These are phyloP conservation scores for Clanis bilineata DNA, from an alignment of 2,888 invertebrate genomes.

Conservation along the genomic window DNA sequence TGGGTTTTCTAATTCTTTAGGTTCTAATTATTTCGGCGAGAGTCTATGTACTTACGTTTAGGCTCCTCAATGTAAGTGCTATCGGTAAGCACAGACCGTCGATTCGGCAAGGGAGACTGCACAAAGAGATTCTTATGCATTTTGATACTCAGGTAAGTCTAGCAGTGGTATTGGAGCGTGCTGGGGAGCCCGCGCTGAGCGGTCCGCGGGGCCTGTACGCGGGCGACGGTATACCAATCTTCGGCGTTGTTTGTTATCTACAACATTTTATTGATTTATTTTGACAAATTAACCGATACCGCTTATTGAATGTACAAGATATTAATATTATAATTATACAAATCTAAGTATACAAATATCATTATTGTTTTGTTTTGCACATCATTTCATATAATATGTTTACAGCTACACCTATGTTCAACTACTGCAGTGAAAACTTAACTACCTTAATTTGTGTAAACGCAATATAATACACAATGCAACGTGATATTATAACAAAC, in stretches of 20 bases:
- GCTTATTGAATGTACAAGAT: no score
- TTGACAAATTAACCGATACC: no score
- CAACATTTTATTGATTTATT: not conserved
- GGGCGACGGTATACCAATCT: constrained; percentile 52
- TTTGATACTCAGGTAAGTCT: constrained; percentile 52
- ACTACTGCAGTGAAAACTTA: no score
- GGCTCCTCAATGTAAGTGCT: constrained; percentile 65
- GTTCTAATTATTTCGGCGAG: no score
- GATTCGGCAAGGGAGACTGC: constrained; percentile 51
- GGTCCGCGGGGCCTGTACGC: constrained; percentile 44
- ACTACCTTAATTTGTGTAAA: no score
- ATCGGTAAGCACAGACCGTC: constrained; percentile 59
- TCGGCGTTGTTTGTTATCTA: constrained; percentile 10
- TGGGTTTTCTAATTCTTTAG: no score
- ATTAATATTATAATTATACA: no score
- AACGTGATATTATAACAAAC: not conserved
- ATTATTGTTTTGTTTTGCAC: no score
- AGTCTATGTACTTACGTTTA: constrained; percentile 60
- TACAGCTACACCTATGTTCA: no score
- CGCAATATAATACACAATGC: no score
- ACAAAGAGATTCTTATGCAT: constrained; percentile 45
- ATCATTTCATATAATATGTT: no score
- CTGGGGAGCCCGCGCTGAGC: constrained; percentile 58
- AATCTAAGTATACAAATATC: no score
- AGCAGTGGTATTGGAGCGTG: constrained; percentile 44